Evolutionary conservation across 2,113 vertebrate species (phyloP).

Genomic region (Brachyhypopomus occidentalis): DNA sequence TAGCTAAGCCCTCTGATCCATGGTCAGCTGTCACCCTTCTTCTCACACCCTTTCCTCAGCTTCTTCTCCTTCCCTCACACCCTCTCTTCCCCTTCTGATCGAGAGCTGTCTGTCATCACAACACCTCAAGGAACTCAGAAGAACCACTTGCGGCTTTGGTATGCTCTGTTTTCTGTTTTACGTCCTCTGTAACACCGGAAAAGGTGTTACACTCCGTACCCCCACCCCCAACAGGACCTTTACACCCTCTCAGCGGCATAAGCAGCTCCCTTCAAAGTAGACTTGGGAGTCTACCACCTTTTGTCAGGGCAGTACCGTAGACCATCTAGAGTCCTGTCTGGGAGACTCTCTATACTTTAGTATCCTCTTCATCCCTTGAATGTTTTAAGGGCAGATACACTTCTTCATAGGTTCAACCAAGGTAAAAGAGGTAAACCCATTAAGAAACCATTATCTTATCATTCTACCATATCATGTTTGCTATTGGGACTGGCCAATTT

Average conservation of each 20-base stretch:
- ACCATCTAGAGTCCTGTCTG: not conserved
- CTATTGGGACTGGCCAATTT: not conserved
- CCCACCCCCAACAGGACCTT: not conserved
- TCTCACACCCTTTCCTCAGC: constrained; percentile 30
- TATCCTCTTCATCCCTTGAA: not conserved
- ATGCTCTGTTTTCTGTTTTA: constrained; percentile 20
- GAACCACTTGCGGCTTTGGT: constrained; percentile 15
- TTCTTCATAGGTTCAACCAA: not conserved
- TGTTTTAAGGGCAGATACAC: not conserved
- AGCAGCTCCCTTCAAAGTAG: constrained; percentile 1
- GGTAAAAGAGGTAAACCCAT: too few species aligned
- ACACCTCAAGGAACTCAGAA: constrained; percentile 3
- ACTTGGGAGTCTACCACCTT: constrained; percentile 33
- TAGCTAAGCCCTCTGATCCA: constrained; percentile 29
- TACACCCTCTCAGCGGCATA: constrained; percentile 15
- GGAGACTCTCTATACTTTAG: not conserved
- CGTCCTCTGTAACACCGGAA: constrained; percentile 30
- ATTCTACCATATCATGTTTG: not conserved
- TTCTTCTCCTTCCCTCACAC: constrained; percentile 30
- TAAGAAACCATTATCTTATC: too few species aligned
- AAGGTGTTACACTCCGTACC: constrained; percentile 7
- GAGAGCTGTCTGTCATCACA: constrained; percentile 17
- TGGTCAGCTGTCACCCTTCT: constrained; percentile 40
- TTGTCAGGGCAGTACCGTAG: constrained; percentile 15
- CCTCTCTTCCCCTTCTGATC: constrained; percentile 25